Evolutionary conservation across 2,797 vertebrate genomes (phyloP), one percentile per base, ranked within the genome.

Genomic region (Enteromius treurensis): DNA sequence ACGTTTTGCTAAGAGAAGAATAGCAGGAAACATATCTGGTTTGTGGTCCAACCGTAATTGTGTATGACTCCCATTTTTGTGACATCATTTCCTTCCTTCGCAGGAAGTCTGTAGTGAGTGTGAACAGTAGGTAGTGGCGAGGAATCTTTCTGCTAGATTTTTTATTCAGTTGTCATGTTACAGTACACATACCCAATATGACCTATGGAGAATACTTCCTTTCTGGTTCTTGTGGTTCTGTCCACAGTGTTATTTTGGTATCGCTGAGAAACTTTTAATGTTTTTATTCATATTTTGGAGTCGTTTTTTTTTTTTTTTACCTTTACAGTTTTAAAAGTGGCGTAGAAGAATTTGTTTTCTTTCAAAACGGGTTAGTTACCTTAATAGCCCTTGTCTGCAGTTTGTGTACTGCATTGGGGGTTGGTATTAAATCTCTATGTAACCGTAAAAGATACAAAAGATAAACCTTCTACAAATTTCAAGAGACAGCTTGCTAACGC

Each of bases 1-100:
- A 51, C 9, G 26, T 23, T 76, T 81, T 53, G 10, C 77, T 79
- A 55, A 80, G 77, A 84, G 79, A 89, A 89, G 89, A 90, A 91
- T 90, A 84, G 88, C 84, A 90, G 88, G 89, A 91, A 91, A 86
- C 84, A 42, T 79, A 64, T 51, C 85, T 70, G 86, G 90, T 90
- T 89, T 89, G 90, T 58, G 89, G 89, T 88, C 75, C 80, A 91
- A 88, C 85, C 45, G 86, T 90, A 88, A 88, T 88, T 87, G 88
- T 89, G 40, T 87, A 69, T 29, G 74, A 78, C 81, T 83, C 86
- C 81, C 53, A 53, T 65, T 55, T 73, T 82, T 64, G 60, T 86
- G 88, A 90, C 86, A 82, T 91, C 83, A 90, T 67, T 88, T 91
- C 90, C 90, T 91, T 88, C 88, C 87, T 86, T 82, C 42, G 70